Evolutionary conservation across 2,888 invertebrate species (phyloP).

Genomic region (Hecatera dysodea): DNA sequence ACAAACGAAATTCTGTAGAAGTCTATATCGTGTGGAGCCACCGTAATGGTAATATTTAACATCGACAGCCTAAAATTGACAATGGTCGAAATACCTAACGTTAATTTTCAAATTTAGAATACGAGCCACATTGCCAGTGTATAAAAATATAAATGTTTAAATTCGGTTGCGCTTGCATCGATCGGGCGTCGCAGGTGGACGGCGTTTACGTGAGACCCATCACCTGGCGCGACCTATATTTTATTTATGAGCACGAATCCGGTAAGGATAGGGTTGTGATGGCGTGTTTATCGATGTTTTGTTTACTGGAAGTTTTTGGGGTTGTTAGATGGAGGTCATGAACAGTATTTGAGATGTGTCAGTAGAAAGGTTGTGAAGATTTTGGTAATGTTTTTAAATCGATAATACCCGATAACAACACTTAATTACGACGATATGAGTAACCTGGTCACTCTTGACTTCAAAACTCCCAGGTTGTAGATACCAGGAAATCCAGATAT

Average conservation of each 20-base stretch:
- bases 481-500: no score
- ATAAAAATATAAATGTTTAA: constrained; percentile 65
- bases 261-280: constrained; percentile 56
- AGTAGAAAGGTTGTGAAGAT: neutral
- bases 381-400: no score
- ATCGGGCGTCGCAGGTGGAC: constrained; percentile 62
- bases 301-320: constrained; percentile 3
- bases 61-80: constrained; percentile 26
- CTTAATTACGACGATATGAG: no score
- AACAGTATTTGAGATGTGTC: neutral
- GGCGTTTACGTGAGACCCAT: constrained; percentile 70
- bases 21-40: no score
- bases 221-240: constrained; percentile 81
- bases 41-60: constrained; percentile 23
- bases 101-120: constrained; percentile 43
- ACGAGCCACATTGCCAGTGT: constrained; percentile 28
- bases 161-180: constrained; percentile 64
- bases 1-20: no score
- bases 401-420: no score
- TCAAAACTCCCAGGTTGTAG: no score
- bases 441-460: no score
- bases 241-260: constrained; percentile 78
- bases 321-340: neutral
- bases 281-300: constrained; percentile 47
- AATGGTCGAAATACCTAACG: no score